Conservation (phyloP, 2,888 invertebrate genomes). For the Nymphalis polychloros region DNA sequence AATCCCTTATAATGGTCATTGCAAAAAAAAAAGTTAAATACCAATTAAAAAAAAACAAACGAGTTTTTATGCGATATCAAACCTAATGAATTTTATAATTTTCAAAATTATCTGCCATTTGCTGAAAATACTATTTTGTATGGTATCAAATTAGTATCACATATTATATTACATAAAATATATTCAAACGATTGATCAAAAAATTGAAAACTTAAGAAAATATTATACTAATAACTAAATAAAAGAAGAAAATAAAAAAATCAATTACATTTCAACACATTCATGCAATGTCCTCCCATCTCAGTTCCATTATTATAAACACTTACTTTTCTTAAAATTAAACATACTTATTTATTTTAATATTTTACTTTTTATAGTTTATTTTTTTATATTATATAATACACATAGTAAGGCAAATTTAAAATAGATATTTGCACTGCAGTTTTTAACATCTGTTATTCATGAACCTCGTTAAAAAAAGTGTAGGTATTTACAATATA, state of each 20-base stretch:
- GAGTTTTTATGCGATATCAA: not conserved
- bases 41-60: not conserved
- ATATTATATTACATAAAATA: not conserved
- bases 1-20: not conserved
- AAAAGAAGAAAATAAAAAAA: not conserved
- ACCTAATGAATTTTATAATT: too few relatives aligned
- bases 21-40: not conserved
- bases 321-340: constrained; percentile 19
- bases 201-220: not conserved
- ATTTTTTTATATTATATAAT: constrained; percentile 19
- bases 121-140: not conserved
- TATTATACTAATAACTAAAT: not conserved
- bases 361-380: constrained; percentile 17
- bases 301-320: not conserved
- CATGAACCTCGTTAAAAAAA: constrained; percentile 10
- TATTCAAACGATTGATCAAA: not conserved
- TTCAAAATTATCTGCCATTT: not conserved
- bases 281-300: constrained; percentile 16
- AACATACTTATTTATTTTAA: constrained; percentile 19
- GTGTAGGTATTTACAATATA: not conserved
- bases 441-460: constrained; percentile 13
- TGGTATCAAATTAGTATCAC: constrained; percentile 10
- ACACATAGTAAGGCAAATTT: constrained; percentile 31
- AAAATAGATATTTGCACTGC: constrained; percentile 27
- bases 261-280: not conserved